Conservation (phyloP, 2,113 vertebrate species). For the Cnemophilus loriae region DNA sequence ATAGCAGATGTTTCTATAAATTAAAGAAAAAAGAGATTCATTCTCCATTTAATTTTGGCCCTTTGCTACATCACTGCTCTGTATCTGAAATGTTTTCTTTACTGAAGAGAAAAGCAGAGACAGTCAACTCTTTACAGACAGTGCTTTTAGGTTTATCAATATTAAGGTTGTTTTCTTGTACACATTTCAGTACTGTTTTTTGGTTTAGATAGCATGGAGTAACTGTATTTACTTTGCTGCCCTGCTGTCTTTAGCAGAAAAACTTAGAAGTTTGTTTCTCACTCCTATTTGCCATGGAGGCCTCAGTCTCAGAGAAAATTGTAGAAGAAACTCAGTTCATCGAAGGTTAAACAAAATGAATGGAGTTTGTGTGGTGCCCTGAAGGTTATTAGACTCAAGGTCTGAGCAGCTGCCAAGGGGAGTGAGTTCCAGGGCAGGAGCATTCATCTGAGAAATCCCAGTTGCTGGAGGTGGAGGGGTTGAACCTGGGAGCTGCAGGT, state of each 20-base stretch:
- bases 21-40: neutral
- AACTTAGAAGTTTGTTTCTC: neutral
- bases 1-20: neutral
- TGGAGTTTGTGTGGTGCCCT: neutral
- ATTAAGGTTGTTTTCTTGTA: neutral
- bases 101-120: neutral
- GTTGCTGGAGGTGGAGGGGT: neutral
- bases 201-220: neutral
- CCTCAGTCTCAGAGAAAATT: neutral
- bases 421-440: neutral
- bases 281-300: neutral
- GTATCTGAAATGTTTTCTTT: neutral
- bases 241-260: neutral
- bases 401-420: constrained; percentile 9
- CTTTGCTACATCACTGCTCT: neutral
- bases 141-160: neutral
- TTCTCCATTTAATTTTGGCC: neutral
- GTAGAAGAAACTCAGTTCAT: neutral
- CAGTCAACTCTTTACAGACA: neutral
- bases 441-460: neutral
- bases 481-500: neutral
- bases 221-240: neutral
- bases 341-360: neutral
- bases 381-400: constrained; percentile 35
- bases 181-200: neutral